Evolutionary conservation across 2,113 vertebrate species (phyloP).

Genomic region (Dasypus novemcinctus): DNA sequence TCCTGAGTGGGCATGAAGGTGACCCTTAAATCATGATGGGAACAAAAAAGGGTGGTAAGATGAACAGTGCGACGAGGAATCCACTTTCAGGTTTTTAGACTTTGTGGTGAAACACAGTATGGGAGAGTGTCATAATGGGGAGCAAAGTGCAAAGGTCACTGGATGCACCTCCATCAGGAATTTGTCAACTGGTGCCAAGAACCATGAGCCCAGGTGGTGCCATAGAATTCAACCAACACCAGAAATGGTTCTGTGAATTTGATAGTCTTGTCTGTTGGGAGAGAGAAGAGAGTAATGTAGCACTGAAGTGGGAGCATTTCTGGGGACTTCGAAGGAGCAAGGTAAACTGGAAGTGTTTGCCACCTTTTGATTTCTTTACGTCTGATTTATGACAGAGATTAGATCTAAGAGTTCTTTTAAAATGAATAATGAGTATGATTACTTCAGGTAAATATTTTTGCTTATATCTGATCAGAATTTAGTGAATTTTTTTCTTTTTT

Average conservation of each 20-base stretch:
- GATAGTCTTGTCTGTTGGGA: neutral
- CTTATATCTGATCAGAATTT: slow-evolving; percentile 21
- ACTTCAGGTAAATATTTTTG: slow-evolving; percentile 17
- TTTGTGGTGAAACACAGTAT: neutral
- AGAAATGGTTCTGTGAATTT: slow-evolving; percentile 51
- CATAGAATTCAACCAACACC: slow-evolving; percentile 57
- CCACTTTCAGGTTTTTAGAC: neutral
- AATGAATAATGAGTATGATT: neutral
- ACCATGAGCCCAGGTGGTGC: neutral
- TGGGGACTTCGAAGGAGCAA: slow-evolving; percentile 51
- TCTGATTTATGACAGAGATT: slow-evolving; percentile 49
- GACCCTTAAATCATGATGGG: neutral
- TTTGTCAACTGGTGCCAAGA: neutral
- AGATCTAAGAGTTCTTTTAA: slow-evolving; percentile 14
- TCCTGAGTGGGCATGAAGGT: neutral
- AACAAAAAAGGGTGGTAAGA: neutral
- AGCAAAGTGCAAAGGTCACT: neutral
- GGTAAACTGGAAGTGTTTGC: slow-evolving; percentile 6
- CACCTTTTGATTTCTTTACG: slow-evolving; percentile 23
- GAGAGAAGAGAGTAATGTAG: slow-evolving; percentile 41
- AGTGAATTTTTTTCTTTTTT: neutral
- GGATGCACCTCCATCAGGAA: neutral
- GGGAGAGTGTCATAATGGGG: neutral
- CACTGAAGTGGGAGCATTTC: neutral
- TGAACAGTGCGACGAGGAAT: neutral